Base-by-base conservation (phyloP, 1,140 invertebrate genomes). In the Nephila pilipes region DNA sequence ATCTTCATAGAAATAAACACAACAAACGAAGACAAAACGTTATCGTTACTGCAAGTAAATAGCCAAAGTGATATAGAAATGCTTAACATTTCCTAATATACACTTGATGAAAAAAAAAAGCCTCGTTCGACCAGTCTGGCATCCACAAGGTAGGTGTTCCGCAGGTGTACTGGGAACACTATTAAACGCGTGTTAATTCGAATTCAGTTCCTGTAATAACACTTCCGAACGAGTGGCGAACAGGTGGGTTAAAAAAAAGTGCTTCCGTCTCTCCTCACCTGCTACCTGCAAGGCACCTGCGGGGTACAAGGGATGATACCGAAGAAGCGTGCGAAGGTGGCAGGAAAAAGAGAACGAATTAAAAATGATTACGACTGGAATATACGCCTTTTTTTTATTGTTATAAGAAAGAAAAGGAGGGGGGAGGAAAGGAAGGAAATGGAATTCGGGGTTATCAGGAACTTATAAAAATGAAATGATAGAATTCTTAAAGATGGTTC, bases 241-340 rank as follows among this genome's bases (percentile, higher is more conserved):
- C 69, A 75, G 69, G 69, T 75, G 69, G 69, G 25, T 25, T 10
- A 75, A 16, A 69, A n/a, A 29, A 29, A 36, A 32, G 3, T 5
- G 69, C 69, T 75, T 75, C 69, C 69, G 69, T 75, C 69, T 75
- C 69, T 75, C 69, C 69, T 36, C 69, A 75, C 69, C 69, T 75
- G 69, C 69, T 75, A 75, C 69, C 32, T 25, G 69, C 32, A 32
- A 18, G 69, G 69, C 69, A 75, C 69, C 69, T 75, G 69, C 32
- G 29, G 69, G 16, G 69, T 16, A 32, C 25, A 36, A 32, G 69
- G 29, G 25, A 75, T 32, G 22, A 60, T 22, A 60, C 46, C 46
- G 6, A 46, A 20, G 16, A 60, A 32, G 69, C 14, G 69, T 75
- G 69, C 10, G 32, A 75, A 36, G 69, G 29, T 18, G 29, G 29